Conservation (phyloP, 2,888 invertebrate genomes). For the Acanthococcus lagerstroemiae region DNA sequence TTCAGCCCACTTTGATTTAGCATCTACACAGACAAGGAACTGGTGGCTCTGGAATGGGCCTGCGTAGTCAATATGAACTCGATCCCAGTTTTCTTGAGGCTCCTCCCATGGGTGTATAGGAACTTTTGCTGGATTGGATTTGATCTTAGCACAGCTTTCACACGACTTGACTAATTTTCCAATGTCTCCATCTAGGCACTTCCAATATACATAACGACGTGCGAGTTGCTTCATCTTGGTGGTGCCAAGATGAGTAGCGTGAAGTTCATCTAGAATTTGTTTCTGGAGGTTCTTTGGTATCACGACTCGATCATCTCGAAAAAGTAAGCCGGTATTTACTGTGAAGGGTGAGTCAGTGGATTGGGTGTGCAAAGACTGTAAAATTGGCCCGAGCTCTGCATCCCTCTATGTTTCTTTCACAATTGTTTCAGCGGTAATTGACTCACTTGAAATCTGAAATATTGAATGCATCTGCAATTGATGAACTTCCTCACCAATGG, state of each 20-base stretch:
- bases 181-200: constrained; percentile 11
- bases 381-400: not conserved
- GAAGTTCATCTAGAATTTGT: not conserved
- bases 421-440: not conserved
- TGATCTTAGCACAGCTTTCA: constrained; percentile 33
- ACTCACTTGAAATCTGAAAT: too few relatives aligned
- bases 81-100: constrained; percentile 36
- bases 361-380: not conserved
- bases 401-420: constrained; percentile 19
- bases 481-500: constrained; percentile 22
- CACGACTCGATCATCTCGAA: not conserved
- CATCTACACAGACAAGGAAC: not conserved
- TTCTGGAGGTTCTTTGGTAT: not conserved
- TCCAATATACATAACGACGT: constrained; percentile 38
- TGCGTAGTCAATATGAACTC: constrained; percentile 34
- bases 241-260: not conserved
- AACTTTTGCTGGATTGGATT: constrained; percentile 35
- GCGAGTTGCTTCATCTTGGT: constrained; percentile 32
- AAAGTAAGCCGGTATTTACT: constrained; percentile 12
- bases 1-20: not conserved
- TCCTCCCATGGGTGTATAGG: constrained; percentile 6
- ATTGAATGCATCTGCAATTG: too few relatives aligned
- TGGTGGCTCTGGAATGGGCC: not conserved
- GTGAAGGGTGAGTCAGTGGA: constrained; percentile 17
- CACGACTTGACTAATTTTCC: constrained; percentile 24